Evolutionary conservation across 2,113 vertebrate species (phyloP).

Genomic region (Ammodytes marinus): DNA sequence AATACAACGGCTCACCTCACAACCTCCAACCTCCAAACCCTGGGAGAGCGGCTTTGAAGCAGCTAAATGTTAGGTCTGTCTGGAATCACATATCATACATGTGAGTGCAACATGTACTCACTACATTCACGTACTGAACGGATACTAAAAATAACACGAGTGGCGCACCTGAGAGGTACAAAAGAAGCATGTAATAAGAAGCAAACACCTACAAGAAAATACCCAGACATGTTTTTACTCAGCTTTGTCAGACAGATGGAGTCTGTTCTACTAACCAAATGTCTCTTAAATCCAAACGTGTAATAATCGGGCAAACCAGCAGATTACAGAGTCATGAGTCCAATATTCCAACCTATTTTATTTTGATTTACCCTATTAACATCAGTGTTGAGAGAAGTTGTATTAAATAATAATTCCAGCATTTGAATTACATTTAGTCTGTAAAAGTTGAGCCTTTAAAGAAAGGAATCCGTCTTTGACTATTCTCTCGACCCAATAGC

Average conservation of each 20-base stretch:
- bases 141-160: slow-evolving; percentile 19
- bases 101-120: slow-evolving; percentile 26
- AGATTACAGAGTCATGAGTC: slow-evolving; percentile 5
- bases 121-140: slow-evolving; percentile 8
- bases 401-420: no score
- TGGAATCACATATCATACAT: slow-evolving; percentile 22
- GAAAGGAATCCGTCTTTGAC: no score
- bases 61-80: slow-evolving; percentile 71
- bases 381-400: background rate
- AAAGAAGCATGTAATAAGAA: slow-evolving; percentile 2
- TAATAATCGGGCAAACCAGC: slow-evolving; percentile 32
- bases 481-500: background rate
- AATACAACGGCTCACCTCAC: slow-evolving; percentile 77
- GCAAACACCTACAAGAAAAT: slow-evolving; percentile 19
- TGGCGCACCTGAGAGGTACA: background rate
- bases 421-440: no score
- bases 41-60: slow-evolving; percentile 60
- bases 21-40: slow-evolving; percentile 49
- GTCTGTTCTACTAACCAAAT: slow-evolving; percentile 54
- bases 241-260: slow-evolving; percentile 54
- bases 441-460: no score
- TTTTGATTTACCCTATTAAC: background rate
- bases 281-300: slow-evolving; percentile 41
- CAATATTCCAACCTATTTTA: background rate
- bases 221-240: slow-evolving; percentile 21